Conservation (phyloP, 2,113 vertebrate genomes). For the Ammodytes marinus region DNA sequence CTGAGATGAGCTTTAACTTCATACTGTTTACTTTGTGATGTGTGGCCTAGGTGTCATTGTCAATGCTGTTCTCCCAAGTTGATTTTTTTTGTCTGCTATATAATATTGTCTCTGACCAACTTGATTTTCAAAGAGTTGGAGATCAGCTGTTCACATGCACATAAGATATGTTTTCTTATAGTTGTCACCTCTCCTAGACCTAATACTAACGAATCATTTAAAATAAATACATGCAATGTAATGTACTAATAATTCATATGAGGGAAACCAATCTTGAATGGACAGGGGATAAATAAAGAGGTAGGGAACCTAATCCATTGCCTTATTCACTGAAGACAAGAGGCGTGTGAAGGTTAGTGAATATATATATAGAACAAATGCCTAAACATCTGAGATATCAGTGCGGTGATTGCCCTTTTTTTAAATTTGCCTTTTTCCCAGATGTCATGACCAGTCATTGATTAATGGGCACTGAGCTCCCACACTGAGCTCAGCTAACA, state of each 20-base stretch:
- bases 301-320: background rate
- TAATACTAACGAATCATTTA: background rate
- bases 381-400: conserved; percentile 44
- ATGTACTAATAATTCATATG: background rate
- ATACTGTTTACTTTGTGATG: conserved; percentile 41
- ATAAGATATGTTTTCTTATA: background rate
- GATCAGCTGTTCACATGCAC: background rate
- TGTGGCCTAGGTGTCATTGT: conserved; percentile 44
- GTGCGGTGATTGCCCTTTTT: conserved; percentile 67
- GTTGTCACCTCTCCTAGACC: background rate
- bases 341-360: conserved; percentile 37
- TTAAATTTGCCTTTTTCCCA: conserved; percentile 82
- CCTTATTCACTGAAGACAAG: background rate
- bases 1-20: conserved; percentile 63
- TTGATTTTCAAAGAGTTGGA: conserved; percentile 26
- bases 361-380: background rate
- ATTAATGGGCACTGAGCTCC: conserved; percentile 89
- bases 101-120: background rate
- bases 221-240: too few relatives aligned
- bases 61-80: conserved; percentile 21
- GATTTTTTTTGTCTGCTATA: conserved; percentile 7
- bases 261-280: conserved; percentile 3
- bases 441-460: conserved; percentile 86
- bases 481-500: conserved; percentile 91
- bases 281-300: background rate